These are phyloP conservation scores for Nematostella vectensis DNA, from an alignment of 92 coral and sea anemone genomes.

Conservation along the genomic window DNA sequence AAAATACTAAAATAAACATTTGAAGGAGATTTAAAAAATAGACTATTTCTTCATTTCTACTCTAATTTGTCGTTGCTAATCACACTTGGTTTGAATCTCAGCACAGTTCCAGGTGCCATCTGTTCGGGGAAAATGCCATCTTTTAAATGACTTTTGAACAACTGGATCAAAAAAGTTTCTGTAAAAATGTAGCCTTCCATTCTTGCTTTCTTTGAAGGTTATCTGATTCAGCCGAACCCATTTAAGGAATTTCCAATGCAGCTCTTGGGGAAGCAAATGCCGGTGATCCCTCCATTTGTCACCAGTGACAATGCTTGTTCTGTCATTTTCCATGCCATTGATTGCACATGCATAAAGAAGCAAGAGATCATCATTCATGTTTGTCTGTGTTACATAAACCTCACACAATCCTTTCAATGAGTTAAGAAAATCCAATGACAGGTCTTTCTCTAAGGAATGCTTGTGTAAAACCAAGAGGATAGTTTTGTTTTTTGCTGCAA, in stretches of 20 bases:
- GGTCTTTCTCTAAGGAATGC: conserved; percentile 33
- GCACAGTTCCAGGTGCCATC: conserved; percentile 87
- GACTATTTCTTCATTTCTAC: no score
- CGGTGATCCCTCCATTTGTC: conserved; percentile 85
- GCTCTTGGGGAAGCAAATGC: conserved; percentile 39
- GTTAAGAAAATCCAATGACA: conserved; percentile 21
- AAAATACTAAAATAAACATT: no score
- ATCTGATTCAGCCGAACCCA: conserved; percentile 80
- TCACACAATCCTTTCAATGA: conserved; percentile 28
- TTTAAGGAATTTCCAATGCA: conserved; percentile 55
- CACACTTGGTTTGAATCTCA: no score
- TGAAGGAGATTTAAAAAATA: no score
- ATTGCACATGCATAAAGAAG: conserved; percentile 75
- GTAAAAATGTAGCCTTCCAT: conserved; percentile 28
- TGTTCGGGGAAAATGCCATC: conserved; percentile 77
- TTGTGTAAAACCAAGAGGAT: conserved; percentile 55
- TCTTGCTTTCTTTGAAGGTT: conserved; percentile 26
- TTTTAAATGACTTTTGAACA: conserved; percentile 53
- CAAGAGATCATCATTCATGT: conserved; percentile 58
- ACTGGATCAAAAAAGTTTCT: conserved; percentile 75
- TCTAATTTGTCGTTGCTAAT: no score
- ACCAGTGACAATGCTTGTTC: conserved; percentile 56
- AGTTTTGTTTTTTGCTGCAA: conserved; percentile 46
- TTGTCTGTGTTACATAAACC: conserved; percentile 16
- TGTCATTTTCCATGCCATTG: conserved; percentile 52